phyloP scores from a whole-genome alignment of 2,797 vertebrate genomes.

The Trematomus bernacchii region DNA sequence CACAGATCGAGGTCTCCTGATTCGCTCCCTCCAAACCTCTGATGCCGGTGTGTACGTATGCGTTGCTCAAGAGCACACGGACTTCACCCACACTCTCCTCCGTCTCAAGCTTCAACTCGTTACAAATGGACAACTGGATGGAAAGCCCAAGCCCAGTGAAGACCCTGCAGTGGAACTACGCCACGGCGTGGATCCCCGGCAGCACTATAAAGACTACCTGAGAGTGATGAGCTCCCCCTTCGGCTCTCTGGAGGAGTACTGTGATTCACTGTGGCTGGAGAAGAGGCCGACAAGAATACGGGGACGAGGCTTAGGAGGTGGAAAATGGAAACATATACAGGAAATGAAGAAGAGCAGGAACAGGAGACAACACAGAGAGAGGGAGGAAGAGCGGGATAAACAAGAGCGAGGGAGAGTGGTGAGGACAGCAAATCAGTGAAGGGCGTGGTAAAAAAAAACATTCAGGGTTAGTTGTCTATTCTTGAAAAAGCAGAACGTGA shows the following conservation, averaged over 20 bases:
- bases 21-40: slow-evolving; percentile 89
- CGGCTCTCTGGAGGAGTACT: slow-evolving; percentile 95
- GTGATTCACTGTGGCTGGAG: slow-evolving; percentile 95
- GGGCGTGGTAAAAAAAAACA: neutral
- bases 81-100: slow-evolving; percentile 91
- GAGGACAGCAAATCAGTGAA: slow-evolving; percentile 49
- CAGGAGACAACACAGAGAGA: slow-evolving; percentile 85
- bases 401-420: slow-evolving; percentile 27
- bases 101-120: slow-evolving; percentile 92
- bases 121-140: slow-evolving; percentile 89
- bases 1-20: slow-evolving; percentile 92
- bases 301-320: slow-evolving; percentile 84
- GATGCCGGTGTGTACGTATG: slow-evolving; percentile 92
- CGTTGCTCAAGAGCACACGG: slow-evolving; percentile 92
- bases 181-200: slow-evolving; percentile 85
- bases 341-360: slow-evolving; percentile 96
- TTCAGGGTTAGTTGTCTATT: slow-evolving; percentile 9
- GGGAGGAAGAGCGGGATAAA: slow-evolving; percentile 15
- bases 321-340: slow-evolving; percentile 98
- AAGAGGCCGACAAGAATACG: slow-evolving; percentile 80
- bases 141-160: slow-evolving; percentile 82
- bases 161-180: slow-evolving; percentile 83
- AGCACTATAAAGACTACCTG: slow-evolving; percentile 96
- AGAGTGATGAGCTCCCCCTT: slow-evolving; percentile 91
- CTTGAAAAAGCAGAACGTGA: slow-evolving; percentile 14